phyloP scores from a whole-genome alignment of 1,140 invertebrate genomes.

The Solen grandis region DNA sequence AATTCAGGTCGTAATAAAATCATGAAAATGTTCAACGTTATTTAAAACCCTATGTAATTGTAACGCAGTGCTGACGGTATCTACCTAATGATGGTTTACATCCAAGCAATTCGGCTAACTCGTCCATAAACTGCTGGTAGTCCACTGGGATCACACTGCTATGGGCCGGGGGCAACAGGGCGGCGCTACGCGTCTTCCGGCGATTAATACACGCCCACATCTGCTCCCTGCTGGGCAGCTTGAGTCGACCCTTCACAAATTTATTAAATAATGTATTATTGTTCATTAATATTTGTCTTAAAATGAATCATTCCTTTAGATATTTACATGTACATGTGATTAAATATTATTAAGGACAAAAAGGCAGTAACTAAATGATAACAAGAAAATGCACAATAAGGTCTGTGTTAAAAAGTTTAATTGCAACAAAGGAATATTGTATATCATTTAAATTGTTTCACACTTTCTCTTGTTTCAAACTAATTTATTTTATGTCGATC shows the following conservation, averaged over 20 bases:
- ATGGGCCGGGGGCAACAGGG: slow-evolving; percentile 60
- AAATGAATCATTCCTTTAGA: too few relatives aligned
- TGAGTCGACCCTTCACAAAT: slow-evolving; percentile 62
- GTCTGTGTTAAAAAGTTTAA: too few relatives aligned
- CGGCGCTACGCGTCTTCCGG: slow-evolving; percentile 64
- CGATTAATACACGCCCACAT: slow-evolving; percentile 71
- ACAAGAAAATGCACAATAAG: too few relatives aligned
- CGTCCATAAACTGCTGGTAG: slow-evolving; percentile 81
- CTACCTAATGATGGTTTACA: slow-evolving; percentile 79
- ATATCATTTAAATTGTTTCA: too few relatives aligned
- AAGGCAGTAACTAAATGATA: too few relatives aligned
- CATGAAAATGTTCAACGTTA: not conserved
- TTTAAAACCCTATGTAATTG: not conserved
- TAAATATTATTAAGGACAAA: too few relatives aligned
- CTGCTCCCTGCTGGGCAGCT: slow-evolving; percentile 61
- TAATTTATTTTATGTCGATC: too few relatives aligned
- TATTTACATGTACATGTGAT: too few relatives aligned
- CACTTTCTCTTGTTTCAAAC: too few relatives aligned
- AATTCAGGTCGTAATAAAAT: not conserved
- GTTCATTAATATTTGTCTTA: too few relatives aligned
- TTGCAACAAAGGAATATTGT: too few relatives aligned
- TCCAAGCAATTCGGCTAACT: slow-evolving; percentile 80
- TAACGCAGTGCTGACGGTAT: not conserved
- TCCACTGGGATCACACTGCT: slow-evolving; percentile 79
- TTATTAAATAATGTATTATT: too few relatives aligned